Percentiles rank a stretch among this genome's conserved stretches.
phyloP scores from a whole-genome alignment of 2,888 invertebrate genomes.

The Megastigmus dorsalis region DNA sequence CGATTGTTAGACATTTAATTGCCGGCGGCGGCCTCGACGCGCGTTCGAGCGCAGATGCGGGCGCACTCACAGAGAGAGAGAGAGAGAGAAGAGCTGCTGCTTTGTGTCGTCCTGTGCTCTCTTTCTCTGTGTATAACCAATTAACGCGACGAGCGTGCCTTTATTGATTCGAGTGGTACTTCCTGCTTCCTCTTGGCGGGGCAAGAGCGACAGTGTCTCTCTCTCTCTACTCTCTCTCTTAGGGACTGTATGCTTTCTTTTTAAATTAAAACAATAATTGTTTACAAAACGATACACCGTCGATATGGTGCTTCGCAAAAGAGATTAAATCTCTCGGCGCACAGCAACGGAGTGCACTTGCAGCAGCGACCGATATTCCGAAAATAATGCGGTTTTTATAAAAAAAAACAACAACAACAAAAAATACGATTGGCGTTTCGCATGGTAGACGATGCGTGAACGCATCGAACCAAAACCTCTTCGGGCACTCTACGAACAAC shows the following conservation, averaged over 20 bases:
- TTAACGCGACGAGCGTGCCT: slow-evolving; percentile 51
- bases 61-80: too few species aligned
- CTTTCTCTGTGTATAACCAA: slow-evolving; percentile 35
- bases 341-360: too few species aligned
- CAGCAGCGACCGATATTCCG: too few species aligned
- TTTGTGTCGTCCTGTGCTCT: too few species aligned
- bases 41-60: slow-evolving; percentile 11
- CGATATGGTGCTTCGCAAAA: not conserved
- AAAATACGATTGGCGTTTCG: not conserved
- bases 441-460: slow-evolving; percentile 4
- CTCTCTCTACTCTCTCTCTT: too few species aligned
- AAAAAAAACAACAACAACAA: not conserved
- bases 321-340: not conserved
- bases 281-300: too few species aligned
- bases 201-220: not conserved
- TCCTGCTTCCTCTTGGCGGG: slow-evolving; percentile 44
- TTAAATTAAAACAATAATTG: too few species aligned
- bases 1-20: slow-evolving; percentile 56
- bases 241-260: too few species aligned
- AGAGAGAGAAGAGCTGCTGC: too few species aligned
- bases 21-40: not conserved
- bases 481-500: not conserved
- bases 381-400: too few species aligned
- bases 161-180: slow-evolving; percentile 47
- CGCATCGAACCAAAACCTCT: too few species aligned